Evolutionary conservation across 2,797 vertebrate genomes (phyloP).

Genomic region (Eidolon dupreanum): DNA sequence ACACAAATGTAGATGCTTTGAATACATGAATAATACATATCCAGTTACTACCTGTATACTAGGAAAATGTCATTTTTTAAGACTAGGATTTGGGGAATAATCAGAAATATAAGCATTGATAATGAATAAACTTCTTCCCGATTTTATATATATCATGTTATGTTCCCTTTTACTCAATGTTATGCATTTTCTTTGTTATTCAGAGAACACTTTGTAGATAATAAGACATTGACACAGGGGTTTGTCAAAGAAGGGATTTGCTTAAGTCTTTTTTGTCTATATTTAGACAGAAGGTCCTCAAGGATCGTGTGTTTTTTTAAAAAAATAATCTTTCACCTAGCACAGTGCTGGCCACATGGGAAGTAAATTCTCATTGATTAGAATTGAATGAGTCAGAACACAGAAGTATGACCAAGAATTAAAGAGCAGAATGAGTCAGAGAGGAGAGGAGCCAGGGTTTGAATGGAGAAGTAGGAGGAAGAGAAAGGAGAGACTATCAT

Average conservation of each 20-base stretch:
- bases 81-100: slow-evolving; percentile 16
- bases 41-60: slow-evolving; percentile 25
- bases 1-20: slow-evolving; percentile 30
- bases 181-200: slow-evolving; percentile 35
- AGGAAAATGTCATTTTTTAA: slow-evolving; percentile 16
- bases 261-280: slow-evolving; percentile 7
- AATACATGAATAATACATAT: slow-evolving; percentile 49
- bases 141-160: not conserved
- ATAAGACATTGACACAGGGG: not conserved
- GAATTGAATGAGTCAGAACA: slow-evolving; percentile 62
- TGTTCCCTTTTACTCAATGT: not conserved
- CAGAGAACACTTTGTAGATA: not conserved
- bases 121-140: not conserved
- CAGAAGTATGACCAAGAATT: slow-evolving; percentile 45
- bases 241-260: slow-evolving; percentile 12
- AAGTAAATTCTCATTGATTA: slow-evolving; percentile 56
- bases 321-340: not conserved
- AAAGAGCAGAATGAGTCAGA: slow-evolving; percentile 56
- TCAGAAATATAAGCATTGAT: not conserved
- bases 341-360: not conserved
- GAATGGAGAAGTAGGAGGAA: slow-evolving; percentile 20
- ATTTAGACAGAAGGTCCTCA: slow-evolving; percentile 34
- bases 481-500: not conserved
- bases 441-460: not conserved
- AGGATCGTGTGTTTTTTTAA: not conserved